Base-by-base conservation (phyloP, 2,113 vertebrate genomes). In the Periophthalmodon schlosseri region DNA sequence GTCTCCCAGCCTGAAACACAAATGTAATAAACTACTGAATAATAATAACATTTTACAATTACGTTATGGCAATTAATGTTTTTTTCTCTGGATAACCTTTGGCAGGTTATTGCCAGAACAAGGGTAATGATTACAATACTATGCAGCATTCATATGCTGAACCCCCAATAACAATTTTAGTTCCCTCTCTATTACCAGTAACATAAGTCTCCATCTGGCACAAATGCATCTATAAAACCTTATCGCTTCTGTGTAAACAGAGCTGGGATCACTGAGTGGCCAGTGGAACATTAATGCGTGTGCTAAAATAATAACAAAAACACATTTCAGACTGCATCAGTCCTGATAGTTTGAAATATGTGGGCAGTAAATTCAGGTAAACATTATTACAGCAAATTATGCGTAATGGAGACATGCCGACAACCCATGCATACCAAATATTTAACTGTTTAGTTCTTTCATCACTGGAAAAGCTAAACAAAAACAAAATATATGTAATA, bases 201-300 rank as follows among this genome's bases (percentile, higher is more conserved):
- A 70, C 56, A 12, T 71, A 14, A 68, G 73, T 46, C 39, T 77
- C 81, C 76, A 72, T 69, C 72, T n/a, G 69, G 78, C 68, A 39
- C 79, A 71, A 80, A 72, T 81, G 64, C 72, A 81, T 83, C 83
- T 73, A 86, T 90, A 91, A 91, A 91, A 80, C 23, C 88, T 87
- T 88, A 91, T 92, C 86, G 56, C 74, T 65, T 8, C 63, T 83
- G 70, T 79, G 69, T 81, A 88, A 91, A 92, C 89, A 91, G 67
- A 67, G 71, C 49, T 68, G 28, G 66, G 52, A 72, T 67, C 77
- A 5, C 76, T 46, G 83, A 68, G 76, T 77, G 82, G 80, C 80
- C 76, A 75, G 72, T 34, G 52, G 58, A 50, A 56, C 4, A 69
- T 58, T 75, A 81, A 81, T 60, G 68, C 76, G 77, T 71, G 70